These are phyloP conservation scores for Drosophila infuscata DNA, from an alignment of 2,888 invertebrate species.

Conservation along the genomic window DNA sequence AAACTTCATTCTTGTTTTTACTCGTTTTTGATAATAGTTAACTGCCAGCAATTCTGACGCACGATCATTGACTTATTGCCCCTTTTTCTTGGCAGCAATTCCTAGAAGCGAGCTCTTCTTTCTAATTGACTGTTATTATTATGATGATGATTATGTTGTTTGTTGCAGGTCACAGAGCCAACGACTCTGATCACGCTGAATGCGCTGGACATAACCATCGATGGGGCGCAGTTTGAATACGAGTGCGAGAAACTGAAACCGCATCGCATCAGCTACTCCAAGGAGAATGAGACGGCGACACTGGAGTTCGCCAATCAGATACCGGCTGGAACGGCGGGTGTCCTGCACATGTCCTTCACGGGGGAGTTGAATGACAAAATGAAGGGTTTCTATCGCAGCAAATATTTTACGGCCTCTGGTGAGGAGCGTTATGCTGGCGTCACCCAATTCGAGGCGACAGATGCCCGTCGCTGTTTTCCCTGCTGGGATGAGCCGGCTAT, in stretches of 20 bases:
- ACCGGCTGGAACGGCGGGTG: constrained; percentile 86
- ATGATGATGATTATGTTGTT: constrained; percentile 6
- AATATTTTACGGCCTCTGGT: constrained; percentile 90
- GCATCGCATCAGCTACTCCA: constrained; percentile 76
- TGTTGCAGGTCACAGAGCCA: constrained; percentile 88
- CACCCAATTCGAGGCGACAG: constrained; percentile 96
- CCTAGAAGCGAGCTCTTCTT: constrained; percentile 19
- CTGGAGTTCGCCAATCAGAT: constrained; percentile 88
- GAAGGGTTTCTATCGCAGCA: constrained; percentile 97
- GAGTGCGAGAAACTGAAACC: constrained; percentile 85
- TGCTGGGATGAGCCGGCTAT: constrained; percentile 99
- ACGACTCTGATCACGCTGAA: constrained; percentile 91
- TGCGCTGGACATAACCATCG: constrained; percentile 90
- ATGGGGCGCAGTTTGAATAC: constrained; percentile 87
- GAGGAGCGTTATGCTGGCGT: constrained; percentile 94
- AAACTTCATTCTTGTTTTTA: constrained; percentile 4
- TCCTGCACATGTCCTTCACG: constrained; percentile 90
- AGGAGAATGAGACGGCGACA: constrained; percentile 89
- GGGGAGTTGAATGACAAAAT: constrained; percentile 96
- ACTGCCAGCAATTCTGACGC: constrained; percentile 25
- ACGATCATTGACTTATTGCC: constrained; percentile 63
- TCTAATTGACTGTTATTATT: constrained; percentile 43
- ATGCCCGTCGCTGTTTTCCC: constrained; percentile 97
- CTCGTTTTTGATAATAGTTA: constrained; percentile 24
- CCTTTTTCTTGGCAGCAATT: constrained; percentile 36